Conservation (phyloP, 2,797 vertebrate species). For the Naso thynnoides region DNA sequence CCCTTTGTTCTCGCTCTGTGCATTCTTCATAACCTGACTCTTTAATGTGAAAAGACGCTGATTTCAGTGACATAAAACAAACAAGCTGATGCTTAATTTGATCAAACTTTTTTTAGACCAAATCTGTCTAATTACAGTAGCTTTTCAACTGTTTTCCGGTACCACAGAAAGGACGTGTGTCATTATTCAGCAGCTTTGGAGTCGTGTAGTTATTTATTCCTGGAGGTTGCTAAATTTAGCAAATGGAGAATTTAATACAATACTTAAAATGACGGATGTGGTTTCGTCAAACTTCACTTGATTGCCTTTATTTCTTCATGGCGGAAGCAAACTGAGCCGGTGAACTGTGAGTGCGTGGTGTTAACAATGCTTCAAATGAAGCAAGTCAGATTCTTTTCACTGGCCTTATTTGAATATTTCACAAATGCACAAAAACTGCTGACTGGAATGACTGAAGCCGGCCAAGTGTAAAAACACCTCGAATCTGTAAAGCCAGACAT, state of each 20-base stretch:
- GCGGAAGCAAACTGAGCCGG: conserved; percentile 40
- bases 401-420: conserved; percentile 34
- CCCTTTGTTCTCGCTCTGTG: conserved; percentile 39
- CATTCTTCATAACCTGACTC: conserved; percentile 27
- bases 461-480: conserved; percentile 23
- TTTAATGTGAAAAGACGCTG: conserved; percentile 52
- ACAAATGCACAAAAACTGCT: conserved; percentile 28
- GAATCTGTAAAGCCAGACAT: neutral
- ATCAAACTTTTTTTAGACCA: conserved; percentile 39
- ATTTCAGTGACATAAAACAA: conserved; percentile 52
- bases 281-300: conserved; percentile 38
- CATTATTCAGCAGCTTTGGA: conserved; percentile 15
- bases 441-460: conserved; percentile 19
- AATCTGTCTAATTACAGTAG: conserved; percentile 42
- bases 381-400: conserved; percentile 36
- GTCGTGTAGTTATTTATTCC: conserved; percentile 10
- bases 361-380: conserved; percentile 62
- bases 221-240: conserved; percentile 28
- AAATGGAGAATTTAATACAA: conserved; percentile 30
- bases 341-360: neutral
- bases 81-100: conserved; percentile 44
- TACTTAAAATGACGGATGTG: conserved; percentile 24
- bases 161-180: conserved; percentile 25
- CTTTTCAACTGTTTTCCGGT: conserved; percentile 10
- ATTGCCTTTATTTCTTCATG: conserved; percentile 43